A percentile compares a stretch with the other conserved stretches of the same genome.
Evolutionary conservation across 92 coral and sea anemone genomes (phyloP).

Genomic region (Plumapathes pennacea): DNA sequence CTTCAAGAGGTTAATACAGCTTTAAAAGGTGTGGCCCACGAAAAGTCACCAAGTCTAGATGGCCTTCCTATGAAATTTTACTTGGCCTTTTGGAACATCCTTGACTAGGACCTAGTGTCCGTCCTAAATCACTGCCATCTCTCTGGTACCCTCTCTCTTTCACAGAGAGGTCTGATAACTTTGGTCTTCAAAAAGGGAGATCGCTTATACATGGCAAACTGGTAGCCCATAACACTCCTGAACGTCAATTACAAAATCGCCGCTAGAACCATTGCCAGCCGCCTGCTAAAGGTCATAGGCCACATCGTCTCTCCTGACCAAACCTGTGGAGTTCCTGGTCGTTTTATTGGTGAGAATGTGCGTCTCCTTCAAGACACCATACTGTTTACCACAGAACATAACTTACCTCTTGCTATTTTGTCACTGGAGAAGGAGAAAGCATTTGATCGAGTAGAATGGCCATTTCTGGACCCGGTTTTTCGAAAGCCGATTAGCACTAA

Average conservation of each 20-base stretch:
- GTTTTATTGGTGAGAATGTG: slow-evolving; percentile 39
- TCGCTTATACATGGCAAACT: slow-evolving; percentile 1
- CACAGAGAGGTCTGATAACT: background rate
- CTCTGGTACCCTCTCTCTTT: background rate
- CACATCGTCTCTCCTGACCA: slow-evolving; percentile 55
- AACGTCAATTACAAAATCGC: slow-evolving; percentile 40
- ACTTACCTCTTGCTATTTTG: slow-evolving; percentile 21
- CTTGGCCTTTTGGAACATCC: background rate
- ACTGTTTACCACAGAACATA: background rate
- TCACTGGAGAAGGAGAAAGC: slow-evolving; percentile 51
- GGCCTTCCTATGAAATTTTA: slow-evolving; percentile 8
- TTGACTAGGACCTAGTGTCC: background rate
- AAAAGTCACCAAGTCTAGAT: slow-evolving; percentile 2
- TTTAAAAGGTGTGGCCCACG: background rate
- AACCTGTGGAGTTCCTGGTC: slow-evolving; percentile 39
- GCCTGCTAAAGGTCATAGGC: slow-evolving; percentile 29
- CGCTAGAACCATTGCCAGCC: slow-evolving; percentile 31
- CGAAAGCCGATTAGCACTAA: too few species aligned
- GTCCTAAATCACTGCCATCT: background rate
- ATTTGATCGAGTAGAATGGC: slow-evolving; percentile 35
- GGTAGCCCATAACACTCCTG: slow-evolving; percentile 44
- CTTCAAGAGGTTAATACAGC: background rate
- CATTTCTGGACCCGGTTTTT: too few species aligned
- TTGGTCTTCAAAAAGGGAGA: slow-evolving; percentile 13
- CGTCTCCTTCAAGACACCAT: slow-evolving; percentile 10